phyloP scores from a whole-genome alignment of 2,888 invertebrate genomes.

The Automeris io region DNA sequence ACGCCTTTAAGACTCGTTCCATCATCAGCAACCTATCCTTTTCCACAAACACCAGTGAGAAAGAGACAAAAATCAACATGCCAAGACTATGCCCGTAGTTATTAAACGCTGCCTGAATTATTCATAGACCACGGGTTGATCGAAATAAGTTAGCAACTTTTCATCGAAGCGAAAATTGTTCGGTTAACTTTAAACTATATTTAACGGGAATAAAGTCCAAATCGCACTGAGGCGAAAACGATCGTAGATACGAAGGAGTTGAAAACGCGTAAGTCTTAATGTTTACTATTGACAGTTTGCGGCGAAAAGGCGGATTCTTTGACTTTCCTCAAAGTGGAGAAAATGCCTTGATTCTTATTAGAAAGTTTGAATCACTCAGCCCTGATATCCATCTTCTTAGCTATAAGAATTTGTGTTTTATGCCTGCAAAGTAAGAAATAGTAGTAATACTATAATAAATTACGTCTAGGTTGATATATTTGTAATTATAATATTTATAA shows the following conservation, averaged over 20 bases:
- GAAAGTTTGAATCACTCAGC: constrained; percentile 9
- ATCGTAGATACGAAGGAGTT: constrained; percentile 39
- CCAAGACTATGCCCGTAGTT: constrained; percentile 49
- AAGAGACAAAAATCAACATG: constrained; percentile 9
- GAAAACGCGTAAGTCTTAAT: constrained; percentile 39
- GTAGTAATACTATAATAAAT: no score
- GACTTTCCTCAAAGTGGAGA: constrained; percentile 6
- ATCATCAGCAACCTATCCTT: constrained; percentile 9
- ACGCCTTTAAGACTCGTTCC: constrained; percentile 11
- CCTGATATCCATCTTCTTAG: no score
- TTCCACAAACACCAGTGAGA: constrained; percentile 5
- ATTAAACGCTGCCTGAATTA: constrained; percentile 71
- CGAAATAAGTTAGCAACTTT: constrained; percentile 36
- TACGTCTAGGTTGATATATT: no score
- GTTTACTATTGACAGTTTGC: constrained; percentile 31
- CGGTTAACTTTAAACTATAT: neutral
- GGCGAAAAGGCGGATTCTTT: constrained; percentile 6
- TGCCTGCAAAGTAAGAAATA: no score
- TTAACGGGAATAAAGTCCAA: constrained; percentile 23
- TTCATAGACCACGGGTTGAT: constrained; percentile 65
- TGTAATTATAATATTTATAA: no score
- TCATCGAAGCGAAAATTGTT: constrained; percentile 3
- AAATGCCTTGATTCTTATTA: constrained; percentile 7
- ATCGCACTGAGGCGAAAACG: constrained; percentile 25
- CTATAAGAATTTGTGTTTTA: no score